Evolutionary conservation across 2,113 vertebrate species (phyloP).

Genomic region (Ceuthmochares aereus): DNA sequence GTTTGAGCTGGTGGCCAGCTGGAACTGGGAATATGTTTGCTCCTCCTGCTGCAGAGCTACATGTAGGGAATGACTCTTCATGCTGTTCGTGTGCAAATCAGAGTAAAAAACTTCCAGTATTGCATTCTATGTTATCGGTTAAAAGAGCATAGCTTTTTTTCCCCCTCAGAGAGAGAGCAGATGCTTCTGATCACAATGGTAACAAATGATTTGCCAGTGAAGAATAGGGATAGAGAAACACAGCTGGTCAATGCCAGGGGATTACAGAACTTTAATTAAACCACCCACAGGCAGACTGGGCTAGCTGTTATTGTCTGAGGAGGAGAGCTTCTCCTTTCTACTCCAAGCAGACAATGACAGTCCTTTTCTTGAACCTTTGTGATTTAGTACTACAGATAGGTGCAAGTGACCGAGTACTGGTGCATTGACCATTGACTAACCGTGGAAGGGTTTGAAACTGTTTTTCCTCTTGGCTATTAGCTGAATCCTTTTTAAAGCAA

Average conservation of each 20-base stretch:
- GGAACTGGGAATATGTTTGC: background rate
- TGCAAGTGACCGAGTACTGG: background rate
- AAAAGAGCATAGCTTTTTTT: background rate
- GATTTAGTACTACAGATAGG: background rate
- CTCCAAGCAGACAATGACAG: background rate
- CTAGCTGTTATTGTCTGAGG: background rate
- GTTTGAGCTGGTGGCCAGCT: background rate
- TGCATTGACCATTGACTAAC: background rate
- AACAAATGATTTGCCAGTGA: background rate
- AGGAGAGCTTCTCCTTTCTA: background rate
- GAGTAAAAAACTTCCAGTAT: background rate
- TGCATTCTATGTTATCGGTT: background rate
- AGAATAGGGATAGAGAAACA: background rate
- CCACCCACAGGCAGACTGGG: background rate
- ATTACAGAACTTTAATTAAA: background rate
- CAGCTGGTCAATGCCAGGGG: background rate
- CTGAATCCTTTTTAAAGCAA: background rate
- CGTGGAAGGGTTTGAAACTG: background rate
- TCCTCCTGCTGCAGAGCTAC: background rate
- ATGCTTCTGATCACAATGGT: background rate
- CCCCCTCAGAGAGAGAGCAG: background rate
- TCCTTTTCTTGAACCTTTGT: accelerated
- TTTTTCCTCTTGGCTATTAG: background rate
- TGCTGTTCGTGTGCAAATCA: background rate
- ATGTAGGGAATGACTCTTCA: background rate